A percentile compares a stretch with the other conserved stretches of the same genome.
Evolutionary conservation across 2,113 vertebrate species (phyloP).

Genomic region (Himantopus leucocephalus): DNA sequence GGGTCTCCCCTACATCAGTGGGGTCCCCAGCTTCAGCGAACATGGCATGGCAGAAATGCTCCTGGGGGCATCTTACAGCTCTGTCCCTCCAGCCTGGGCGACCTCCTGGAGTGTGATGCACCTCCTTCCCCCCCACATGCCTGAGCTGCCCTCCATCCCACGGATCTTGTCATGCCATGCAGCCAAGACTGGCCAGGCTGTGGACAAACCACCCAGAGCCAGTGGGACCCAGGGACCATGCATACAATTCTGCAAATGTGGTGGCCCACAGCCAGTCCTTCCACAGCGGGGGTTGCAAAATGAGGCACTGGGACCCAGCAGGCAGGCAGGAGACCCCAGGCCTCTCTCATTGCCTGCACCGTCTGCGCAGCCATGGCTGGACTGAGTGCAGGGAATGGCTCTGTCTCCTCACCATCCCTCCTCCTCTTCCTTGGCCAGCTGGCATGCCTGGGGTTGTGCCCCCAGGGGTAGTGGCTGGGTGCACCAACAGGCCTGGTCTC

Average conservation of each 20-base stretch:
- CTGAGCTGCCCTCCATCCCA: background rate
- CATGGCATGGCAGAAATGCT: accelerated
- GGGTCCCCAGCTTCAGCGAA: background rate
- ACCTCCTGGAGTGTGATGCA: background rate
- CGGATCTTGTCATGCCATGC: background rate
- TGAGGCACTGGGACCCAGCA: background rate
- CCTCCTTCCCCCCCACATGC: background rate
- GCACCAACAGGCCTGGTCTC: background rate
- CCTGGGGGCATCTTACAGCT: background rate
- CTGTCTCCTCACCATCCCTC: background rate
- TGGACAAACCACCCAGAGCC: background rate
- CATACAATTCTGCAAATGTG: background rate
- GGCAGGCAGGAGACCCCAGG: background rate
- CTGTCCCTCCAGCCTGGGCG: background rate
- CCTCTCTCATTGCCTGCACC: background rate
- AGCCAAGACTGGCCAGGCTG: background rate
- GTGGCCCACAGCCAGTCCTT: background rate
- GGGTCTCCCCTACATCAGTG: background rate
- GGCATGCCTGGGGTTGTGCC: background rate
- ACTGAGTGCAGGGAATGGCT: background rate
- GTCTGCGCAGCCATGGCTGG: background rate
- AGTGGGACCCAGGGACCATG: background rate
- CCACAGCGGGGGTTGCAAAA: background rate
- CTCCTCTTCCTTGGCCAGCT: background rate
- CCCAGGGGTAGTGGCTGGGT: background rate